A percentile compares a stretch with the other conserved stretches of the same genome.
Conservation (phyloP, 2,113 vertebrate species). For the Riparia riparia region DNA sequence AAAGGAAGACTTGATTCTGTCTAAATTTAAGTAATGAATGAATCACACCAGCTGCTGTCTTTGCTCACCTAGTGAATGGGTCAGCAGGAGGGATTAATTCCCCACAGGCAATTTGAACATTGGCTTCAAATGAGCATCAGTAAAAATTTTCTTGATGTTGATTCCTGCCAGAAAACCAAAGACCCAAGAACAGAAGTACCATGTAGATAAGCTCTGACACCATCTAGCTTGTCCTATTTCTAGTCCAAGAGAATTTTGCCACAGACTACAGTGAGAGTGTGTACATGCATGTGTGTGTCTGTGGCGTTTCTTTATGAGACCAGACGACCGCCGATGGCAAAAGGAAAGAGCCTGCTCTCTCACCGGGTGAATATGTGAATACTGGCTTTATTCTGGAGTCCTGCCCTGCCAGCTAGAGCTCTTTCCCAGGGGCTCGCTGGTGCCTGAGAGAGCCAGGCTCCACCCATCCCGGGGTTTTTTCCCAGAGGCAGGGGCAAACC, state of each 20-base stretch:
- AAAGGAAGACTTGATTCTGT: not conserved
- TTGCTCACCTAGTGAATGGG: not conserved
- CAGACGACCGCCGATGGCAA: too few species aligned
- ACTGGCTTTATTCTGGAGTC: too few species aligned
- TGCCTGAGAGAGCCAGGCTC: too few species aligned
- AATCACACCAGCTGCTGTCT: rapidly evolving
- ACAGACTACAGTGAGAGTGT: not conserved
- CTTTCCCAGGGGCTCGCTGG: too few species aligned
- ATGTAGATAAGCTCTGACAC: not conserved
- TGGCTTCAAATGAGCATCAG: not conserved
- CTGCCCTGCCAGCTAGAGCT: too few species aligned
- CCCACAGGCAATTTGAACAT: not conserved
- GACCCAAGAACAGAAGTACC: not conserved
- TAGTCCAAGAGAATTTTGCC: not conserved
- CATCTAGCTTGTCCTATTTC: not conserved
- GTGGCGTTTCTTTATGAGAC: too few species aligned
- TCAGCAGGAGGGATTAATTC: not conserved
- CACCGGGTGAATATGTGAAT: too few species aligned
- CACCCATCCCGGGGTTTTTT: too few species aligned
- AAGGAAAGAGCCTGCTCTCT: too few species aligned
- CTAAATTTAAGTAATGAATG: not conserved
- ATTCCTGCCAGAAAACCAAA: not conserved
- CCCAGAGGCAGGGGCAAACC: too few species aligned
- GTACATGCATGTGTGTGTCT: not conserved
- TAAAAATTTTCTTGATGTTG: not conserved